Percentiles rank a stretch among this genome's conserved stretches.
These are phyloP conservation scores for Coremacera marginata DNA, from an alignment of 2,888 invertebrate genomes.

Conservation along the genomic window DNA sequence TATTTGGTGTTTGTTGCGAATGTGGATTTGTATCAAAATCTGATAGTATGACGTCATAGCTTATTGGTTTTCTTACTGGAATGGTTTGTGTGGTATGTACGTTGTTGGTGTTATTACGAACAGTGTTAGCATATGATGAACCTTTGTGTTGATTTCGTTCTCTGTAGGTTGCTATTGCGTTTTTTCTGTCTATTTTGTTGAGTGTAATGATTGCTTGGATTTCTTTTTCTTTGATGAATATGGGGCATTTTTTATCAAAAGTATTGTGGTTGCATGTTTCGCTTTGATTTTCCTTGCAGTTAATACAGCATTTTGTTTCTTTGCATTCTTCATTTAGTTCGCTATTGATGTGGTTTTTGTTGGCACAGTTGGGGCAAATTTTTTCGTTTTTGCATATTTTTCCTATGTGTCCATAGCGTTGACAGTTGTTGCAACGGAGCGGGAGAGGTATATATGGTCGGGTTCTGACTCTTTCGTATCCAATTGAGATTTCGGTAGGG, in stretches of 20 bases:
- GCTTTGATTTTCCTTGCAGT: not conserved
- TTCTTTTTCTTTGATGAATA: no score
- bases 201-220: no score
- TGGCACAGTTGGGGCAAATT: constrained; percentile 27
- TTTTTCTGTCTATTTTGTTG: no score
- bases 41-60: no score
- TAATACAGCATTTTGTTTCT: not conserved
- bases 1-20: no score
- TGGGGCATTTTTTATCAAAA: constrained; percentile 29
- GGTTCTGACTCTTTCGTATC: constrained; percentile 29
- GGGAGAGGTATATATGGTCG: constrained; percentile 38
- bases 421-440: constrained; percentile 27
- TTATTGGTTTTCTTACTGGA: no score
- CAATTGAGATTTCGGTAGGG: constrained; percentile 41
- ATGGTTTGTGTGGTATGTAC: no score
- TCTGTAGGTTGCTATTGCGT: no score
- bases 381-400: constrained; percentile 17
- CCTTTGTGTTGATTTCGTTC: no score
- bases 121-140: no score
- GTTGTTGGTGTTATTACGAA: no score
- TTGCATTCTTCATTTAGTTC: constrained; percentile 25
- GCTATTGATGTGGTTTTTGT: not conserved
- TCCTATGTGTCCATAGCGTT: constrained; percentile 32
- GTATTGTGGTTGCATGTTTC: constrained; percentile 15
- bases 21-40: no score